These are phyloP conservation scores for Toxotes chatareus DNA, from an alignment of 2,113 vertebrate genomes.

Conservation along the genomic window DNA sequence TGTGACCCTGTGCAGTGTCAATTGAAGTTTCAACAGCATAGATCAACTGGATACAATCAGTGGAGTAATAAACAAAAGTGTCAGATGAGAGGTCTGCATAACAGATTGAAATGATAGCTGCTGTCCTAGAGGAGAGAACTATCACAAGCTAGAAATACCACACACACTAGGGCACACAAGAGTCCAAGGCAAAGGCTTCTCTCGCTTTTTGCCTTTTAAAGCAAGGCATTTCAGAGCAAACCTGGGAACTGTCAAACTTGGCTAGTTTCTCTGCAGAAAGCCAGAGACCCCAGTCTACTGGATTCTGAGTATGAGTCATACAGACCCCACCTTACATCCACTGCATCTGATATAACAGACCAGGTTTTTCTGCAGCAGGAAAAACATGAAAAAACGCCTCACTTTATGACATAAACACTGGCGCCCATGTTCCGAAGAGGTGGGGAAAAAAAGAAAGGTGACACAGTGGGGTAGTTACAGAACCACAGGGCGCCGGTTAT, in stretches of 20 bases:
- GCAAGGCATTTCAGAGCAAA: conserved; percentile 79
- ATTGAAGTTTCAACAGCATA: conserved; percentile 41
- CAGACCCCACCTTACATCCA: conserved; percentile 54
- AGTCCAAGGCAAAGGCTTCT: conserved; percentile 62
- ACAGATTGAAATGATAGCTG: conserved; percentile 65
- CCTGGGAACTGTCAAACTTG: conserved; percentile 80
- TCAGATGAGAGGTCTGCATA: conserved; percentile 51
- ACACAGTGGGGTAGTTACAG: conserved; percentile 16
- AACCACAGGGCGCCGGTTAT: conserved; percentile 10
- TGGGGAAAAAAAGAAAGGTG: conserved; percentile 42
- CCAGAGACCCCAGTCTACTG: conserved; percentile 61
- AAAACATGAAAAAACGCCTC: conserved; percentile 3
- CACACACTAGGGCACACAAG: conserved; percentile 58
- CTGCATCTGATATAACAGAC: conserved; percentile 47
- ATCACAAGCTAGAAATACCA: conserved; percentile 68
- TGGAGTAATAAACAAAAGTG: conserved; percentile 57
- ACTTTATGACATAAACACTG: conserved; percentile 40
- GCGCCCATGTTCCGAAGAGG: conserved; percentile 38
- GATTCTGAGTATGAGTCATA: conserved; percentile 64
- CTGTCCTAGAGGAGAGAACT: conserved; percentile 37
- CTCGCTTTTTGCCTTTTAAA: conserved; percentile 83
- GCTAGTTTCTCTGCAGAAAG: conserved; percentile 73
- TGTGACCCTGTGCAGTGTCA: conserved; percentile 33
- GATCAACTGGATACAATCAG: conserved; percentile 64
- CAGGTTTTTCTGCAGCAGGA: conserved; percentile 45